Evolutionary conservation across 1,140 invertebrate genomes (phyloP).

Genomic region (Agrilus planipennis): DNA sequence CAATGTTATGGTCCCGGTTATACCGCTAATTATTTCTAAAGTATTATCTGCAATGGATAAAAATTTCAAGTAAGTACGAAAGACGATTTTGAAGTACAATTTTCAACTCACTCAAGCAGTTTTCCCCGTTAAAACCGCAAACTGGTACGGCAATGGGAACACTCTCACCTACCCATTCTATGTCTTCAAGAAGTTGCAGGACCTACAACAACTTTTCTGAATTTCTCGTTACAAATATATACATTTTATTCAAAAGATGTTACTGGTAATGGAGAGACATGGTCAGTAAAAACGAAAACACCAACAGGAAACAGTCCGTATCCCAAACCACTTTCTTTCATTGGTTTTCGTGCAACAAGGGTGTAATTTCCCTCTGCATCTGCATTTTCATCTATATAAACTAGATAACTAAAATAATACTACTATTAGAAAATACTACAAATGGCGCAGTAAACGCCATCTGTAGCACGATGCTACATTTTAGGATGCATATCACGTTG

Average conservation of each 20-base stretch:
- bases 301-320: slow-evolving; percentile 67
- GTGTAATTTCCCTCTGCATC: slow-evolving; percentile 96
- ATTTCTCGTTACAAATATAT: background rate
- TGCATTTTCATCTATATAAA: slow-evolving; percentile 87
- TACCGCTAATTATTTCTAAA: slow-evolving; percentile 65
- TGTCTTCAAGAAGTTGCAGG: slow-evolving; percentile 49
- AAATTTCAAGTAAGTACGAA: background rate
- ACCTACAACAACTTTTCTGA: slow-evolving; percentile 39
- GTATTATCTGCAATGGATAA: slow-evolving; percentile 52
- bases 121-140: slow-evolving; percentile 86
- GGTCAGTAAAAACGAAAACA: slow-evolving; percentile 43
- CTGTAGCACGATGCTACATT: no score
- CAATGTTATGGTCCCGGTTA: slow-evolving; percentile 61
- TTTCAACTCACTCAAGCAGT: slow-evolving; percentile 81
- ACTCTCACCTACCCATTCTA: slow-evolving; percentile 63
- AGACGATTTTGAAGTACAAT: background rate
- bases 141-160: slow-evolving; percentile 83
- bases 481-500: no score
- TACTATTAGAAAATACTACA: no score
- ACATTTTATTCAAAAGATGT: slow-evolving; percentile 23
- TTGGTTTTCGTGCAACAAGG: slow-evolving; percentile 54
- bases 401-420: slow-evolving; percentile 67
- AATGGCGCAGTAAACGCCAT: no score
- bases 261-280: slow-evolving; percentile 43
- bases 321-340: slow-evolving; percentile 13